Evolutionary conservation across 2,113 vertebrate species (phyloP).

Genomic region (Sula dactylatra): DNA sequence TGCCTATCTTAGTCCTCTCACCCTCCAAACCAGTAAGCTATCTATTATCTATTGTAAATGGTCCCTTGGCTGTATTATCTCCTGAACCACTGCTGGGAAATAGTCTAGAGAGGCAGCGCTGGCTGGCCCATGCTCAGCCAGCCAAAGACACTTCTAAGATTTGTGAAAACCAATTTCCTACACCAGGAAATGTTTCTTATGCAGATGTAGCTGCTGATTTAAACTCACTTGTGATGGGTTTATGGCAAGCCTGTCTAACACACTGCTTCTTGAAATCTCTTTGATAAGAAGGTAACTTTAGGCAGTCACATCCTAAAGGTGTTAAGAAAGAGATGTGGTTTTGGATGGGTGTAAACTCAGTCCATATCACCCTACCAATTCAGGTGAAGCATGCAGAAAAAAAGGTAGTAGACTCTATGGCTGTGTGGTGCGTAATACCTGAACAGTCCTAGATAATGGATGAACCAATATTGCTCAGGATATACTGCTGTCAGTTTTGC

Average conservation of each 20-base stretch:
- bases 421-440: not conserved
- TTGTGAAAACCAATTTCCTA: not conserved
- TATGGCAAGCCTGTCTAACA: not conserved
- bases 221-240: not conserved
- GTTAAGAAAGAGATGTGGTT: accelerated
- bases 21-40: not conserved
- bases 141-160: not conserved
- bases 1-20: not conserved
- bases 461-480: not conserved
- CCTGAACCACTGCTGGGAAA: not conserved
- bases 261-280: not conserved
- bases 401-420: not conserved
- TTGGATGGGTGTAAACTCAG: not conserved
- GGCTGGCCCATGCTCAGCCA: not conserved
- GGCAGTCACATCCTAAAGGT: not conserved
- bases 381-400: not conserved
- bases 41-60: not conserved
- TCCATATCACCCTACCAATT: not conserved
- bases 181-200: not conserved
- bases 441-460: not conserved
- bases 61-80: not conserved
- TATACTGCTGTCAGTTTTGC: not conserved
- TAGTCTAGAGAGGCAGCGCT: not conserved
- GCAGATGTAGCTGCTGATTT: not conserved
- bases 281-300: not conserved